Conservation (phyloP, 2,888 invertebrate genomes). For the Drosophila longiperda region DNA sequence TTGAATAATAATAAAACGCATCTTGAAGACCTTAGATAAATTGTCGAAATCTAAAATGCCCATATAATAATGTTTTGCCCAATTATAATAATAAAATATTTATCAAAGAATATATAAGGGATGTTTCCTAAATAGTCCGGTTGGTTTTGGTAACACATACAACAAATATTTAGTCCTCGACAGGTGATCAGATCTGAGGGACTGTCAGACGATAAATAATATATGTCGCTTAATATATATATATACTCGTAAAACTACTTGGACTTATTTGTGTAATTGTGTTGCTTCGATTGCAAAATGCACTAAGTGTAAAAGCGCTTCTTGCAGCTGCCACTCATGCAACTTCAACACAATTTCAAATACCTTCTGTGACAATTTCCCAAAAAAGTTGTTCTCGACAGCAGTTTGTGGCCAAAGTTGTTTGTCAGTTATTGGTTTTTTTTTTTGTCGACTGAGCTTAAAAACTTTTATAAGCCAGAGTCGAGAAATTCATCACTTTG, state of each 20-base stretch:
- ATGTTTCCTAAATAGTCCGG: too few species aligned
- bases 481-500: constrained; percentile 43
- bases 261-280: neutral
- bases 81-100: neutral
- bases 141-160: too few species aligned
- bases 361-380: constrained; percentile 8
- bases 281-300: neutral
- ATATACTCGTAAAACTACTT: neutral
- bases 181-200: neutral
- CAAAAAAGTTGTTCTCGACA: constrained; percentile 2
- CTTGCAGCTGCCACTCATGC: constrained; percentile 8
- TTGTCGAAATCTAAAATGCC: neutral
- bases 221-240: neutral
- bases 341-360: neutral
- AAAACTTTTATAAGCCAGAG: constrained; percentile 32
- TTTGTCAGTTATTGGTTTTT: neutral
- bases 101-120: neutral
- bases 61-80: neutral
- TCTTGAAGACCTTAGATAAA: neutral
- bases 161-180: neutral
- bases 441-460: constrained; percentile 1
- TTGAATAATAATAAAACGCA: neutral
- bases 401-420: constrained; percentile 15
- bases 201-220: neutral
- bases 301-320: neutral